These are phyloP conservation scores for Crematogaster levior DNA, from an alignment of 2,888 invertebrate genomes.

Conservation along the genomic window DNA sequence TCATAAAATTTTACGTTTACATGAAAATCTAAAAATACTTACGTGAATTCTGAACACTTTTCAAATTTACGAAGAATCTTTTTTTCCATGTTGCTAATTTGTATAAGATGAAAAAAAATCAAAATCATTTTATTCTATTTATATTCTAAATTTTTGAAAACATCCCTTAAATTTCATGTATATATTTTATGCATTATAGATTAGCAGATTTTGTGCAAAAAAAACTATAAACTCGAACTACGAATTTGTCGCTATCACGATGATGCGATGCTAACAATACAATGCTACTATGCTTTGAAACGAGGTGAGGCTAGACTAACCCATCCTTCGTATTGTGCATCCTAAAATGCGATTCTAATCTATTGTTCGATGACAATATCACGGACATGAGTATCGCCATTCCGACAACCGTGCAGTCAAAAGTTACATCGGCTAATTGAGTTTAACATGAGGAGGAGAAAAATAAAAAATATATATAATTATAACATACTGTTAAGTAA, in stretches of 20 bases:
- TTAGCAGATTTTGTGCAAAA: neutral
- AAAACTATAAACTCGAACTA: neutral
- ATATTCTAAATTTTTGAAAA: neutral
- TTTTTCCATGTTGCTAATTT: neutral
- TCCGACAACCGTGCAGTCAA: conserved; percentile 40
- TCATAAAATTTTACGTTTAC: neutral
- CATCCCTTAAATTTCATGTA: neutral
- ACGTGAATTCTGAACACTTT: neutral
- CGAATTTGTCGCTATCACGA: neutral
- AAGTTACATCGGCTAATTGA: neutral
- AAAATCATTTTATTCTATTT: too few species aligned
- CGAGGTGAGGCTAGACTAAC: conserved; percentile 71
- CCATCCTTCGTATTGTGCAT: conserved; percentile 80
- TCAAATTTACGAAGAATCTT: neutral
- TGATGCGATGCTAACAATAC: conserved; percentile 7
- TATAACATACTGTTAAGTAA: too few species aligned
- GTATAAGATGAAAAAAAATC: neutral
- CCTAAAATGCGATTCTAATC: conserved; percentile 59
- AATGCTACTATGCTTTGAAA: conserved; percentile 54
- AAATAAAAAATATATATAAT: too few species aligned
- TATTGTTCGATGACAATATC: conserved; percentile 69
- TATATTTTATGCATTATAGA: neutral
- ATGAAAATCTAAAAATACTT: neutral
- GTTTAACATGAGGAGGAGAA: too few species aligned
- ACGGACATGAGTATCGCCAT: conserved; percentile 22